Percentiles rank a stretch among this genome's conserved stretches.
phyloP scores from a whole-genome alignment of 2,888 invertebrate species.

The Aphodius sticticus region DNA sequence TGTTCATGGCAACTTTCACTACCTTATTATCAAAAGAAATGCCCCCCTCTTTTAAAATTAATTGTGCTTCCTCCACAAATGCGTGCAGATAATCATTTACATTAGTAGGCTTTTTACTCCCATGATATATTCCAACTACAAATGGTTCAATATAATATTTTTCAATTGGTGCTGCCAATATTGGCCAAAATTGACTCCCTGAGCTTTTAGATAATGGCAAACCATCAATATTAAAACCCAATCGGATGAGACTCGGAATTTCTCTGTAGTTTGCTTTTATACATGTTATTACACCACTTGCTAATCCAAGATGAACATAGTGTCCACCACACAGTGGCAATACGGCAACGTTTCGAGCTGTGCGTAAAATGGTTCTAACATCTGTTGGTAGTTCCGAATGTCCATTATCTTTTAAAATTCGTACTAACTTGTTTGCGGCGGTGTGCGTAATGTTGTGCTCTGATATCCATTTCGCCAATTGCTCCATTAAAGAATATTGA shows the following conservation, averaged over 20 bases:
- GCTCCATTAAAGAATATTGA: not conserved
- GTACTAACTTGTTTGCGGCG: slow-evolving; percentile 22
- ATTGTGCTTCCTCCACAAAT: slow-evolving; percentile 15
- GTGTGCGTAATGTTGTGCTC: slow-evolving; percentile 24
- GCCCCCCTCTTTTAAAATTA: slow-evolving; percentile 5
- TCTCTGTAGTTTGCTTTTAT: slow-evolving; percentile 13
- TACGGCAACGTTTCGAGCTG: slow-evolving; percentile 10
- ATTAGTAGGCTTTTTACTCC: slow-evolving; percentile 25
- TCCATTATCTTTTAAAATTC: slow-evolving; percentile 13
- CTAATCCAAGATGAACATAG: slow-evolving; percentile 31
- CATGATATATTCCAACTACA: slow-evolving; percentile 33
- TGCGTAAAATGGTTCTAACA: slow-evolving; percentile 25
- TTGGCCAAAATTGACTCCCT: slow-evolving; percentile 34
- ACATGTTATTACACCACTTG: slow-evolving; percentile 8
- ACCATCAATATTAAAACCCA: slow-evolving; percentile 32
- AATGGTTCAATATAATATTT: slow-evolving; percentile 21
- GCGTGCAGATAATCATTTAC: slow-evolving; percentile 27
- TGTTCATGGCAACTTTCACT: slow-evolving; percentile 35
- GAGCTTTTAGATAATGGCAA: slow-evolving; percentile 34
- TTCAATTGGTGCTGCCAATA: slow-evolving; percentile 23
- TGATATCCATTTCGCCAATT: slow-evolving; percentile 13
- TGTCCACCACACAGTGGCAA: slow-evolving; percentile 18
- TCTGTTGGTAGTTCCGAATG: slow-evolving; percentile 20
- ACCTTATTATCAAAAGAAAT: slow-evolving; percentile 20
- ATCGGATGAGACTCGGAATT: not conserved